phyloP scores from a whole-genome alignment of 2,888 invertebrate species.

The Sarcophaga variegata region DNA sequence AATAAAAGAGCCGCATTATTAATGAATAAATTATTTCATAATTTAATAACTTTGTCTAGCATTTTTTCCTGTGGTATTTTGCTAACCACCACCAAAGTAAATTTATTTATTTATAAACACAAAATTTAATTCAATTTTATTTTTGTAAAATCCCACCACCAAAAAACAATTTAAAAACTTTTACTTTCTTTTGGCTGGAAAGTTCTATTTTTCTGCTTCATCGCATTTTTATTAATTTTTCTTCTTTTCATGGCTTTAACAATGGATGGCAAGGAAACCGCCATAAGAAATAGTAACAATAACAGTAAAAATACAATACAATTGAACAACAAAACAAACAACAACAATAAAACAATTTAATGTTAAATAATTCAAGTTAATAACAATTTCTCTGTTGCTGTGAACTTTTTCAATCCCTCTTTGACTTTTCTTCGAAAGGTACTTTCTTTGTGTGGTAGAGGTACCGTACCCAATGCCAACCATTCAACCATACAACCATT shows the following conservation, averaged over 20 bases:
- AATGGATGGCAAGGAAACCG: neutral
- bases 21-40: no score
- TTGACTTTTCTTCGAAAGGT: neutral
- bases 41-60: no score
- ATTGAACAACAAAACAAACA: slow-evolving; percentile 20
- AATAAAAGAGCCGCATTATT: no score
- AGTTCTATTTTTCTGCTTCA: neutral
- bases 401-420: neutral
- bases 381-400: slow-evolving; percentile 66
- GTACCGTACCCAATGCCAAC: neutral
- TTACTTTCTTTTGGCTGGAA: slow-evolving; percentile 33
- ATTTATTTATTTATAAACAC: slow-evolving; percentile 58
- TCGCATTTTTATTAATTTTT: slow-evolving; percentile 3
- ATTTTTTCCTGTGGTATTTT: neutral
- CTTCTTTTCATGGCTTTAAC: neutral
- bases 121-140: slow-evolving; percentile 68
- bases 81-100: slow-evolving; percentile 24
- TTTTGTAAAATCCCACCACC: neutral
- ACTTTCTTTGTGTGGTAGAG: neutral
- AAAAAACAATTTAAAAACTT: slow-evolving; percentile 64
- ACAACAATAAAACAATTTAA: slow-evolving; percentile 69
- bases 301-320: slow-evolving; percentile 3
- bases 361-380: slow-evolving; percentile 73
- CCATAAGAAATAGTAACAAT: neutral
- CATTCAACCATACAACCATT: neutral